Conservation (phyloP, 2,113 vertebrate genomes). For the Alexandromys fortis region DNA sequence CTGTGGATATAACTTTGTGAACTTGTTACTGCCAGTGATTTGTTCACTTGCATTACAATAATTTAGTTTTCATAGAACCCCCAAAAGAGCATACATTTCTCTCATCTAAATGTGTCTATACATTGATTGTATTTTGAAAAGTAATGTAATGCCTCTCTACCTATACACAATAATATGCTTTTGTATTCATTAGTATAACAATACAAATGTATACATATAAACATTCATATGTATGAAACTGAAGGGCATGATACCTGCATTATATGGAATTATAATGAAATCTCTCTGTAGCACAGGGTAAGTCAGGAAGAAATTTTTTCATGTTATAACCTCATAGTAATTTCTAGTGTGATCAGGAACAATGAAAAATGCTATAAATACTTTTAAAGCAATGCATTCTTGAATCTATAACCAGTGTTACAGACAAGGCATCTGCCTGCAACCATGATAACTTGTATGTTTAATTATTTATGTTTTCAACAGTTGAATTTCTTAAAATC, state of each 20-base stretch:
- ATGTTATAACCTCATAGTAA: constrained; percentile 53
- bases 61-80: constrained; percentile 19
- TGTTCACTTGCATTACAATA: not conserved
- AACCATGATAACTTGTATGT: constrained; percentile 82
- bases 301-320: not conserved
- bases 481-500: constrained; percentile 71
- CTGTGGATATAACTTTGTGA: not conserved
- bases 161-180: not conserved
- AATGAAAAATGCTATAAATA: constrained; percentile 68
- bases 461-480: constrained; percentile 86
- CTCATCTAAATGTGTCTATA: not conserved
- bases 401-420: constrained; percentile 62
- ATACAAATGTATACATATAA: not conserved
- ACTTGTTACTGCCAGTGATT: not conserved
- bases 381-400: constrained; percentile 66
- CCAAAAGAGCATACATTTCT: not conserved
- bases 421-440: constrained; percentile 77
- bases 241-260: not conserved
- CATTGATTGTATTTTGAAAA: not conserved
- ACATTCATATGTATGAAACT: not conserved
- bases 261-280: not conserved
- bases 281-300: not conserved
- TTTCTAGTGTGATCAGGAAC: constrained; percentile 1
- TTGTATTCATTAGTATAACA: not conserved
- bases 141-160: not conserved